Evolutionary conservation across 2,888 invertebrate species (phyloP).

Genomic region (Acleris sparsana): DNA sequence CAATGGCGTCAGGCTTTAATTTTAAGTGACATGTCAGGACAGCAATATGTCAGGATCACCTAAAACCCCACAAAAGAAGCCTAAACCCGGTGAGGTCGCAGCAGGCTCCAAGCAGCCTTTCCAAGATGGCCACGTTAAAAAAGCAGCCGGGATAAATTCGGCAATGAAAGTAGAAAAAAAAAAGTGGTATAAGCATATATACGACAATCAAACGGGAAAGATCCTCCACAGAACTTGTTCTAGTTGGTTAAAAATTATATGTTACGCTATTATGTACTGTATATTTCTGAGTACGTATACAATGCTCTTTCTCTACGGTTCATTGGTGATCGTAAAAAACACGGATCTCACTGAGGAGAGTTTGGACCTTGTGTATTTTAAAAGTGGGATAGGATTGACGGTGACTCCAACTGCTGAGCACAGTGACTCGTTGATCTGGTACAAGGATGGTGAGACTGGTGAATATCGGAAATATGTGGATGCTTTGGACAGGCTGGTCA

Average conservation of each 20-base stretch:
- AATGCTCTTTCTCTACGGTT: slow-evolving; percentile 55
- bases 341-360: slow-evolving; percentile 46
- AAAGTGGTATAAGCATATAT: slow-evolving; percentile 47
- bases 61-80: no score
- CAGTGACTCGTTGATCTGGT: slow-evolving; percentile 64
- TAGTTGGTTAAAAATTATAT: slow-evolving; percentile 59
- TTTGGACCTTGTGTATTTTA: slow-evolving; percentile 48
- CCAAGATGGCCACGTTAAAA: no score
- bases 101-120: no score
- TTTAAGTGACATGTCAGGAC: no score
- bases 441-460: slow-evolving; percentile 50
- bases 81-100: no score
- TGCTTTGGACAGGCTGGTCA: slow-evolving; percentile 58
- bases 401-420: slow-evolving; percentile 62
- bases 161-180: background rate
- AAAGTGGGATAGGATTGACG: slow-evolving; percentile 63
- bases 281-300: slow-evolving; percentile 63
- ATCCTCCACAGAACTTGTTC: slow-evolving; percentile 59
- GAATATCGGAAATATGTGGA: slow-evolving; percentile 63
- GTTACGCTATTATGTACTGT: slow-evolving; percentile 63
- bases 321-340: slow-evolving; percentile 53
- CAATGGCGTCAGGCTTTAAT: no score
- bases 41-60: no score
- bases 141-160: background rate
- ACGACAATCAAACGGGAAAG: slow-evolving; percentile 53